Conservation (phyloP, 2,797 vertebrate species). For the Manis crassicaudata region DNA sequence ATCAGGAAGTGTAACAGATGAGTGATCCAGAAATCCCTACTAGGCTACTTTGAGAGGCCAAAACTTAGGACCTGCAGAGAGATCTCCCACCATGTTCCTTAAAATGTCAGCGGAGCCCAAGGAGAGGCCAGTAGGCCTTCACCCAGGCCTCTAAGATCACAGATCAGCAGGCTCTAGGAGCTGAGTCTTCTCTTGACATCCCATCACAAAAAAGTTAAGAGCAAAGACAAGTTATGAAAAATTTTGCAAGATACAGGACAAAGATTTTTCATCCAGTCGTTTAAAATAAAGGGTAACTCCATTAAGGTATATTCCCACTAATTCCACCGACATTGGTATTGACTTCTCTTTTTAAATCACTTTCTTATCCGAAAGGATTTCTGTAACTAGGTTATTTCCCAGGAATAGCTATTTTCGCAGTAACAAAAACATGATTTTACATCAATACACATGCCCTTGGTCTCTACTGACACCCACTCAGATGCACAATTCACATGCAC, state of each 20-base stretch:
- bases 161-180: not conserved
- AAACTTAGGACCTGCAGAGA: not conserved
- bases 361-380: not conserved
- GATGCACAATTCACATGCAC: not conserved
- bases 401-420: not conserved
- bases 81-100: not conserved
- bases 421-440: not conserved
- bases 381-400: not conserved
- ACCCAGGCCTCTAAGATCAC: not conserved
- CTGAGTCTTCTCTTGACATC: not conserved
- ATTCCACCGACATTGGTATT: not conserved
- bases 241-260: not conserved
- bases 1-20: not conserved
- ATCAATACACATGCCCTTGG: not conserved
- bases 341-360: not conserved
- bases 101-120: not conserved
- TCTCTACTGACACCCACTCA: not conserved
- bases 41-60: not conserved
- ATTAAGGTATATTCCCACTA: not conserved
- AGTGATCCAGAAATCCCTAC: not conserved
- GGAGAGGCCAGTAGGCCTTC: not conserved
- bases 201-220: not conserved
- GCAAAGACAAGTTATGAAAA: not conserved
- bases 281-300: not conserved
- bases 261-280: not conserved